A percentile compares a stretch with the other conserved stretches of the same genome.
Evolutionary conservation across 2,888 invertebrate species (phyloP).

Genomic region (Fragum fragum): DNA sequence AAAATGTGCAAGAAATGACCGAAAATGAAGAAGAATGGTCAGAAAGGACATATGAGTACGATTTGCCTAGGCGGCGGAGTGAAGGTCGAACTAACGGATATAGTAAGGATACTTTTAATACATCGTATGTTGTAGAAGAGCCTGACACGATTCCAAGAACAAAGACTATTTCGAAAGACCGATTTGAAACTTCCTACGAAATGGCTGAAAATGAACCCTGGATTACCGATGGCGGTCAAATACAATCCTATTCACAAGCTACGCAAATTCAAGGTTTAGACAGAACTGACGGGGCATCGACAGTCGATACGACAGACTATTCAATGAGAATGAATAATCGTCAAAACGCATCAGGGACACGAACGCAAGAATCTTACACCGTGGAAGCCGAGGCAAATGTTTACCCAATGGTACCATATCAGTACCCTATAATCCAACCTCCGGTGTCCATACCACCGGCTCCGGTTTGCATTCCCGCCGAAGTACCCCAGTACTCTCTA

Average conservation of each 20-base stretch:
- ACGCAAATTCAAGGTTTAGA: constrained; percentile 51
- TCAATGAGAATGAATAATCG: background rate
- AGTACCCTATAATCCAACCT: constrained; percentile 29
- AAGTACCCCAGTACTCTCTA: constrained; percentile 61
- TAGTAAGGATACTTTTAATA: constrained; percentile 54
- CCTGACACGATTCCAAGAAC: constrained; percentile 50
- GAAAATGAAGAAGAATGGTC: constrained; percentile 69
- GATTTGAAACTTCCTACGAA: constrained; percentile 64
- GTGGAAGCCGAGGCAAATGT: constrained; percentile 58
- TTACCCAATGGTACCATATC: constrained; percentile 42
- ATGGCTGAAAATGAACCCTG: constrained; percentile 61
- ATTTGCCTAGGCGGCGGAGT: constrained; percentile 37
- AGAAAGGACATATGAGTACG: constrained; percentile 64
- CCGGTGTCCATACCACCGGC: constrained; percentile 41
- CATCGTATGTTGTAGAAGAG: constrained; percentile 65
- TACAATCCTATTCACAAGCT: constrained; percentile 53
- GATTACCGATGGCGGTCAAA: constrained; percentile 61
- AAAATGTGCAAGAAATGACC: constrained; percentile 63
- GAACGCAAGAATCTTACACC: constrained; percentile 50
- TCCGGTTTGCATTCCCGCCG: constrained; percentile 44
- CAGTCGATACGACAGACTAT: constrained; percentile 24
- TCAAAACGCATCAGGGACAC: constrained; percentile 28
- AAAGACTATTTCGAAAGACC: constrained; percentile 53
- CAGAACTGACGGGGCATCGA: constrained; percentile 43
- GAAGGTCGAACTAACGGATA: constrained; percentile 24